Evolutionary conservation across 2,888 invertebrate species (phyloP), one percentile per base, ranked within the genome.

Genomic region (Pseudanteris insignis): DNA sequence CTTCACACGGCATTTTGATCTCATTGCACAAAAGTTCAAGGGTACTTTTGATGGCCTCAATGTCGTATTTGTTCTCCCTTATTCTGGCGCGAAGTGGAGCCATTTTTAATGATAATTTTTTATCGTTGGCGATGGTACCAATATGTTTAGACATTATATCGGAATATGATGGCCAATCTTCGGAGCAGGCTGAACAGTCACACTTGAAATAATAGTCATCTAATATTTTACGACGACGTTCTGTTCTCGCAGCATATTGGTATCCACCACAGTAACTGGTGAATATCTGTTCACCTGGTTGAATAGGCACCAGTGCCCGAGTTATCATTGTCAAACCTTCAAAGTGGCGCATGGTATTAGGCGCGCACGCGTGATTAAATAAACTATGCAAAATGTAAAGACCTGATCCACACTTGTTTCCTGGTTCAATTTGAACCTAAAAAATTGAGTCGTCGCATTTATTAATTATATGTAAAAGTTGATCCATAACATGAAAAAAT

Each of bases 261-360:
- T 76, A 76, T 11, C 73, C 75, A n/a, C 77, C 74, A 1, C 78
- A 77, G 24, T 80, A 80, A 25, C 73, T 74, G 6, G 79, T 77
- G 47, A 78, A 80, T 61, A 80, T 67, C 53, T 80, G 79, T 32
- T 80, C 76, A 2, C 78, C 79, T 1, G 71, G 67, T 33, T 55
- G 53, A 46, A 80, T 76, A 4, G 77, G 76, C 12, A 74, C 67
- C 38, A 76, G 51, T 2, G 76, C 77, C n/a, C 79, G 73, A 1
- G 73, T 74, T 18, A 78, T 72, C 79, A 80, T 79, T 11, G 70
- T 76, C 43, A 77, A 11, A 2, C 75, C 78, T 3, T 79, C 75
- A 25, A 79, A 79, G 44, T 79, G 78, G 4, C 79, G 68, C 38
- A 80, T 74, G 0, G 78, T 77, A 41, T 80, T 79, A 2, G 79